Evolutionary conservation across 2,888 invertebrate species (phyloP).

Genomic region (Rhabditoides inermis): DNA sequence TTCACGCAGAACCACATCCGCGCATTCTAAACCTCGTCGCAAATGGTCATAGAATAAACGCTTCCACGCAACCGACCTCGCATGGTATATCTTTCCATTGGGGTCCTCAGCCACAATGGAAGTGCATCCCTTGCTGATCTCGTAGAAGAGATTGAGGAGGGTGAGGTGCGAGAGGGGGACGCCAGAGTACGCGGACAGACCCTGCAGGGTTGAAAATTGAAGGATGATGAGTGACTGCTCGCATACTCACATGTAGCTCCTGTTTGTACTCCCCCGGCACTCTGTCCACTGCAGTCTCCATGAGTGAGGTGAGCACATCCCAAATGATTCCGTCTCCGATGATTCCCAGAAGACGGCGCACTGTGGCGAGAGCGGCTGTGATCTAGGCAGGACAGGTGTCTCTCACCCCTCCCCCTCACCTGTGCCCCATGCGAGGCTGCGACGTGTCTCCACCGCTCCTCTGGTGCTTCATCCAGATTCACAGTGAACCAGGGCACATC

Average conservation of each 20-base stretch:
- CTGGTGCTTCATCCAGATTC: constrained; percentile 8
- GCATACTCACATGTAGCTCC: constrained; percentile 10
- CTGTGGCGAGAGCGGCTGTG: constrained; percentile 9
- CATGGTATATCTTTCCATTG: constrained; percentile 56
- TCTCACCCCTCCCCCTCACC: neutral
- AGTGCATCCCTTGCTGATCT: constrained; percentile 59
- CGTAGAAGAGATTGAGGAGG: constrained; percentile 60
- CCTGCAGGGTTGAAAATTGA: constrained; percentile 8
- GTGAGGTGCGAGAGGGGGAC: constrained; percentile 55
- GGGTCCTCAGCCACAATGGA: constrained; percentile 57
- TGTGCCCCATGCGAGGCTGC: constrained; percentile 1
- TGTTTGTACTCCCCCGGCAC: constrained; percentile 9
- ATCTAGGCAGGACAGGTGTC: neutral
- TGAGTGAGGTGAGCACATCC: constrained; percentile 5
- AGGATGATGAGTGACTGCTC: neutral
- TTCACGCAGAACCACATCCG: no score
- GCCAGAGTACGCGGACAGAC: constrained; percentile 13
- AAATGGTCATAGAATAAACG: constrained; percentile 57
- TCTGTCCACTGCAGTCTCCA: constrained; percentile 4
- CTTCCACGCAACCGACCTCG: constrained; percentile 53
- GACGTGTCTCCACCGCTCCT: constrained; percentile 8
- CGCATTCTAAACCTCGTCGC: constrained; percentile 13
- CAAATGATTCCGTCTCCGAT: constrained; percentile 6
- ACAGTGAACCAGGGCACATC: constrained; percentile 12
- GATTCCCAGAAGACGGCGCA: constrained; percentile 6